Percentiles rank a stretch among this genome's conserved stretches.
These are phyloP conservation scores for Metopia argyrocephala DNA, from an alignment of 2,888 invertebrate species.

Conservation along the genomic window DNA sequence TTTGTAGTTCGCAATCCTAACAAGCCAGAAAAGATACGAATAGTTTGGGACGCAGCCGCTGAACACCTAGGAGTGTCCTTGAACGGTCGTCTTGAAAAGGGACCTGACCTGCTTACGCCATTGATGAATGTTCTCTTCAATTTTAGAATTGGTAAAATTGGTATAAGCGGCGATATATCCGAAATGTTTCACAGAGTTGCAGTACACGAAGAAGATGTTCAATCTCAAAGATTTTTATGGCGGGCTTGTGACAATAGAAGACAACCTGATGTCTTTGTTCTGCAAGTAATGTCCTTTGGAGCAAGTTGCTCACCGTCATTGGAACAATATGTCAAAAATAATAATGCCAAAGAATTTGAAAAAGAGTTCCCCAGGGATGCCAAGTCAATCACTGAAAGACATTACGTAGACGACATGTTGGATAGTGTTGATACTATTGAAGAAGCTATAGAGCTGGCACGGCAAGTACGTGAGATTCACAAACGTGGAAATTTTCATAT, in stretches of 20 bases:
- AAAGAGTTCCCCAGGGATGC: too few relatives aligned
- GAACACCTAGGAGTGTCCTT: conserved; percentile 66
- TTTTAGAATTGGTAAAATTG: conserved; percentile 66
- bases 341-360: too few relatives aligned
- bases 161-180: too few relatives aligned
- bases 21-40: too few relatives aligned
- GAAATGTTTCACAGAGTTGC: too few relatives aligned
- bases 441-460: too few relatives aligned
- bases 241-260: conserved; percentile 41
- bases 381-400: too few relatives aligned
- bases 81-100: conserved; percentile 70
- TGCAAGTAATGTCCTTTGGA: too few relatives aligned
- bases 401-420: too few relatives aligned
- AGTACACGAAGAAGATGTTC: conserved; percentile 67
- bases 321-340: conserved; percentile 66
- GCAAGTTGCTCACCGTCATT: conserved; percentile 65
- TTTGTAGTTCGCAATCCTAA: too few relatives aligned
- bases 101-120: conserved; percentile 73
- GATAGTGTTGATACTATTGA: too few relatives aligned
- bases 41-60: conserved; percentile 73
- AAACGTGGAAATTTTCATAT: conserved; percentile 51
- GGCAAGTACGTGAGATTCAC: conserved; percentile 44
- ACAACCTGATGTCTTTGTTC: conserved; percentile 43
- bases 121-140: conserved; percentile 70
- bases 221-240: conserved; percentile 72